These are phyloP conservation scores for Charaxes varanes DNA, from an alignment of 1,140 invertebrate species.

Conservation along the genomic window DNA sequence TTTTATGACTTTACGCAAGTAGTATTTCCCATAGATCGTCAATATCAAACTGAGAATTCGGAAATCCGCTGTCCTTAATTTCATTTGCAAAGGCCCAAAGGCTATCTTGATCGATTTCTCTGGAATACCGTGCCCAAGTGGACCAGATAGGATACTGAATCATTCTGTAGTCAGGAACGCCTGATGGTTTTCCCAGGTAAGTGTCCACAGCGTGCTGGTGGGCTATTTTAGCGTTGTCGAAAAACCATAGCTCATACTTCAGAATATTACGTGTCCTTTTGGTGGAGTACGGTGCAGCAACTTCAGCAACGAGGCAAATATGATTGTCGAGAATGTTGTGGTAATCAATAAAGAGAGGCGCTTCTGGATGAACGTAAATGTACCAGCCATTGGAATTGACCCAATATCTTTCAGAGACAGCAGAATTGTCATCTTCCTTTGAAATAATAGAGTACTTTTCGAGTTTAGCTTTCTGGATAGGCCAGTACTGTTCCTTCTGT, in stretches of 20 bases:
- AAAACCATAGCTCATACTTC: slow-evolving; percentile 79
- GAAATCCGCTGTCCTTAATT: slow-evolving; percentile 82
- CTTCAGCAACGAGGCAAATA: slow-evolving; percentile 78
- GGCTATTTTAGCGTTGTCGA: slow-evolving; percentile 76
- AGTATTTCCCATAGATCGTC: too few relatives aligned
- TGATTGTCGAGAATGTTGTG: slow-evolving; percentile 74
- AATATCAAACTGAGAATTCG: slow-evolving; percentile 88
- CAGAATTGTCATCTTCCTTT: slow-evolving; percentile 78
- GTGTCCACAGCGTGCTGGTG: slow-evolving; percentile 79
- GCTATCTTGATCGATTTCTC: slow-evolving; percentile 79
- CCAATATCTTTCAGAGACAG: slow-evolving; percentile 86
- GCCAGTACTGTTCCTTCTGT: slow-evolving; percentile 78
- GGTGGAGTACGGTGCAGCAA: slow-evolving; percentile 72
- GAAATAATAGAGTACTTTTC: slow-evolving; percentile 78
- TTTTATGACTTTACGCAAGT: too few relatives aligned
- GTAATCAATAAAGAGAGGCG: slow-evolving; percentile 84
- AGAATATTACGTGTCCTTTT: slow-evolving; percentile 62
- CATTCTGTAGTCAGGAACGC: slow-evolving; percentile 83
- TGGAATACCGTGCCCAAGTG: slow-evolving; percentile 90
- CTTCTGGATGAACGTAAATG: slow-evolving; percentile 77
- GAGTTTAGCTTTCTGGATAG: slow-evolving; percentile 77
- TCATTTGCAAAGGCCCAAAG: slow-evolving; percentile 83
- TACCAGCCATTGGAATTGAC: slow-evolving; percentile 82
- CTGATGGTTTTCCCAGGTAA: slow-evolving; percentile 78
- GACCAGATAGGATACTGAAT: slow-evolving; percentile 91